These are phyloP conservation scores for Hypena proboscidalis DNA, from an alignment of 2,888 invertebrate genomes.

Conservation along the genomic window DNA sequence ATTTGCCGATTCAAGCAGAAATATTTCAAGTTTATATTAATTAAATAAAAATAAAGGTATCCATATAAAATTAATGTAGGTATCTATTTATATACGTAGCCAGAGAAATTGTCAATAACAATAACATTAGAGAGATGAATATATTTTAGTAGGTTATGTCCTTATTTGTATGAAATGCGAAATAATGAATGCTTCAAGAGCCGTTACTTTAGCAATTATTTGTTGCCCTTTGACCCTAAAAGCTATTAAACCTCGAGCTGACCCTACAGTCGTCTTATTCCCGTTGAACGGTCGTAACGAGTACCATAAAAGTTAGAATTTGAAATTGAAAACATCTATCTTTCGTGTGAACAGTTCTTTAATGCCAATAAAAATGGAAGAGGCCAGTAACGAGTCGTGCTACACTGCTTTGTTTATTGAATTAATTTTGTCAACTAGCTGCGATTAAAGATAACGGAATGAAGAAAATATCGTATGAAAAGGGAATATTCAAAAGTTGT, in stretches of 20 bases:
- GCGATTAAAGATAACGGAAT: no score
- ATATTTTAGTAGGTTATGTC: no score
- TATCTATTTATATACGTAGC: no score
- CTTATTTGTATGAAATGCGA: neutral
- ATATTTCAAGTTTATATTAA: no score
- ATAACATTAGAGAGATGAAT: no score
- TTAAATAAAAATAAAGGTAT: no score
- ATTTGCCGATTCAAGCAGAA: no score
- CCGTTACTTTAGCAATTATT: slow-evolving; percentile 7
- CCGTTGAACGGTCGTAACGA: slow-evolving; percentile 9
- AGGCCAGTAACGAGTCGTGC: neutral
- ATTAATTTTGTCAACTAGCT: no score
- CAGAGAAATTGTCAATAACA: no score
- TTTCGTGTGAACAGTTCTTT: slow-evolving; percentile 3
- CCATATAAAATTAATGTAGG: no score
- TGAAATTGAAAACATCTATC: slow-evolving; percentile 7
- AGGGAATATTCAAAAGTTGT: no score
- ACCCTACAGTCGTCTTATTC: slow-evolving; percentile 8
- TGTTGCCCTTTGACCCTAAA: slow-evolving; percentile 1
- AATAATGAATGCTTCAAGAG: slow-evolving; percentile 1
- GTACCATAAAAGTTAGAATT: slow-evolving; percentile 12
- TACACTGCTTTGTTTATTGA: neutral
- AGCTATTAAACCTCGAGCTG: slow-evolving; percentile 8
- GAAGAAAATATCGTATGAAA: no score
- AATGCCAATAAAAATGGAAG: neutral